These are phyloP conservation scores for Mesoligia furuncula DNA, from an alignment of 2,888 invertebrate species.

Conservation along the genomic window DNA sequence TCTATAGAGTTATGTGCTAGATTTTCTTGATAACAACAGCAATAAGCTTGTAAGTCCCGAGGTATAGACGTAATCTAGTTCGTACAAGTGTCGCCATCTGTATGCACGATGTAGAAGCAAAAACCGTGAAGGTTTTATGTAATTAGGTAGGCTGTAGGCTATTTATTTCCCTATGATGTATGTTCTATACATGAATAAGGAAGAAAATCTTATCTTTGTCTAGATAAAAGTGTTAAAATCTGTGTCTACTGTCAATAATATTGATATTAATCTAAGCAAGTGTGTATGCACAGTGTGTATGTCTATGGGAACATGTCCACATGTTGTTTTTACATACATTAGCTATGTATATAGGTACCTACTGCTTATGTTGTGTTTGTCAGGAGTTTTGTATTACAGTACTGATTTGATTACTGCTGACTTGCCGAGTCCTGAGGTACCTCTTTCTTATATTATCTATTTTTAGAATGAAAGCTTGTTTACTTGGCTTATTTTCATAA, in stretches of 20 bases:
- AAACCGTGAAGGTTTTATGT: slow-evolving; percentile 20
- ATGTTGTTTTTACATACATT: neutral
- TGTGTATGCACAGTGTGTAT: neutral
- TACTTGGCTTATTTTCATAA: neutral
- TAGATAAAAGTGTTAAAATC: neutral
- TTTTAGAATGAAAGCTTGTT: neutral
- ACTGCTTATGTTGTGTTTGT: neutral
- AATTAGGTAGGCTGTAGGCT: slow-evolving; percentile 5
- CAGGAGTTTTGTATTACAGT: neutral
- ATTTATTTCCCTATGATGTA: neutral
- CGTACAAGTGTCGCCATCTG: slow-evolving; percentile 53
- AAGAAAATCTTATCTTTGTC: neutral
- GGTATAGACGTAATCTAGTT: neutral
- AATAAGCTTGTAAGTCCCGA: neutral
- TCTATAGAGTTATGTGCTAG: neutral
- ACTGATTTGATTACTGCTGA: slow-evolving; percentile 5
- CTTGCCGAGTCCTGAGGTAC: neutral
- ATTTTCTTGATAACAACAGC: neutral
- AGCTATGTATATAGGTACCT: neutral
- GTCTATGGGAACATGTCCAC: neutral
- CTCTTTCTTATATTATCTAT: neutral
- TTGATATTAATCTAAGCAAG: too few relatives aligned
- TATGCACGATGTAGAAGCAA: neutral
- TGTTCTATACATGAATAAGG: neutral
- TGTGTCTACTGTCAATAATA: neutral